These are phyloP conservation scores for Nomada hirtipes DNA, from an alignment of 2,888 invertebrate species.

Conservation along the genomic window DNA sequence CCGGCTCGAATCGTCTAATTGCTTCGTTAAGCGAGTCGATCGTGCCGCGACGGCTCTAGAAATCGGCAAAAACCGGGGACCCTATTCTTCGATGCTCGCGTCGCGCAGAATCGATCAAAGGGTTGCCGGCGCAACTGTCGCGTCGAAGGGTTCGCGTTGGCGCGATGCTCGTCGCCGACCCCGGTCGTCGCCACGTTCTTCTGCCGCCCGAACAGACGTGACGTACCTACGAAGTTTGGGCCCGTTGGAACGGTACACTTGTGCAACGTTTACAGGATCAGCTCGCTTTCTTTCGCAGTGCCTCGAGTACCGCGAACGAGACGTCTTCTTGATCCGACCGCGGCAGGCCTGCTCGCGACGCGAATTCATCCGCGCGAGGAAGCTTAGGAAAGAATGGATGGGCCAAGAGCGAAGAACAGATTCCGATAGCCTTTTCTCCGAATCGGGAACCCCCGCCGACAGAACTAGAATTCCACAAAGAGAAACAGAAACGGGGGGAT, in stretches of 20 bases:
- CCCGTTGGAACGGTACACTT: slow-evolving; percentile 57
- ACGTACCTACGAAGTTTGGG: slow-evolving; percentile 39
- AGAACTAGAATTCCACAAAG: background rate
- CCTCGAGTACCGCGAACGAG: background rate
- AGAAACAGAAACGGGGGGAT: background rate
- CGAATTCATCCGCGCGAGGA: background rate
- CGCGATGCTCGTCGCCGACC: slow-evolving; percentile 27
- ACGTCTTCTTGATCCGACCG: background rate
- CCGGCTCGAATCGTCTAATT: slow-evolving; percentile 40
- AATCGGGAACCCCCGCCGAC: background rate
- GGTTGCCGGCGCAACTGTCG: slow-evolving; percentile 26
- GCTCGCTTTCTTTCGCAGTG: slow-evolving; percentile 35
- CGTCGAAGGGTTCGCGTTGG: background rate
- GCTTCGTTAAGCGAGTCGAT: slow-evolving; percentile 43
- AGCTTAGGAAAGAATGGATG: background rate
- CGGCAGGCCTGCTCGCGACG: background rate
- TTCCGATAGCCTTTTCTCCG: background rate
- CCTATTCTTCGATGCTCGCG: background rate
- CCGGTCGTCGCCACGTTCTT: slow-evolving; percentile 35
- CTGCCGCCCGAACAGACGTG: slow-evolving; percentile 24
- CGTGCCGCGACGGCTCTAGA: background rate
- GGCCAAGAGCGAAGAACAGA: too few species aligned
- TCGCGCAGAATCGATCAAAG: slow-evolving; percentile 18
- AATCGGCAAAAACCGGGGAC: slow-evolving; percentile 25
- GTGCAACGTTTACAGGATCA: slow-evolving; percentile 29